Evolutionary conservation across 92 coral and sea anemone genomes (phyloP), one percentile per base, ranked within the genome.

Genomic region (Plumapathes pennacea): DNA sequence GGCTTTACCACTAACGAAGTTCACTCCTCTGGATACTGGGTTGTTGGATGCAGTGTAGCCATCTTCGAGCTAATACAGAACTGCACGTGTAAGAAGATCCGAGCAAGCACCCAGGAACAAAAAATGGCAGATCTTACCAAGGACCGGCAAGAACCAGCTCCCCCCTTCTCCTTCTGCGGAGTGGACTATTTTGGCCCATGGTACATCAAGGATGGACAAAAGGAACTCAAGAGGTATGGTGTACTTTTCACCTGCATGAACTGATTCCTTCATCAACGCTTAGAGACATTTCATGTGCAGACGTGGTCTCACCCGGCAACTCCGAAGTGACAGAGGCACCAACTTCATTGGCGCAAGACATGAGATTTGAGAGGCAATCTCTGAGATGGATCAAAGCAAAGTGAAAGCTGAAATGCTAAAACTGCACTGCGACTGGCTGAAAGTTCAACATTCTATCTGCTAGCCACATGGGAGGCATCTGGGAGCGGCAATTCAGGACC

Each of bases 401-500:
- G 33, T 70, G 18, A 34, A 23, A 25, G 46, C 39, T 27, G 28
- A 22, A 24, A 25, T 59, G 2, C 47, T 44, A 13, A 40, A 62
- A 27, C 48, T 31, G 3, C 48, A 72, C 44, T 72, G 80, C 45
- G 80, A 57, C 37, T 70, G 77, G 62, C 44, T 54, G 13, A 59
- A 43, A 70, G 28, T 34, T 53, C 1, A 72, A 72, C 60, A 59
- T 46, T 25, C 69, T 69, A 38, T 40, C 51, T 42, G 78, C 78
- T 20, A 70, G 80, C 53, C 80, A 67, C 66, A 67, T 67, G 54
- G 75, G 66, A 37, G 75, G 75, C 42, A 10, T 49, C 21, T 71
- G 78, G 80, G 80, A 72, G 38, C 30, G 80, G 34, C 80, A 72
- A 25, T 50, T 72, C 21, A 72, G 71, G 41, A 46, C 72, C 14